Percentiles rank a stretch among this genome's conserved stretches.
phyloP scores from a whole-genome alignment of 2,797 vertebrate species.

The Aselliscus stoliczkanus region DNA sequence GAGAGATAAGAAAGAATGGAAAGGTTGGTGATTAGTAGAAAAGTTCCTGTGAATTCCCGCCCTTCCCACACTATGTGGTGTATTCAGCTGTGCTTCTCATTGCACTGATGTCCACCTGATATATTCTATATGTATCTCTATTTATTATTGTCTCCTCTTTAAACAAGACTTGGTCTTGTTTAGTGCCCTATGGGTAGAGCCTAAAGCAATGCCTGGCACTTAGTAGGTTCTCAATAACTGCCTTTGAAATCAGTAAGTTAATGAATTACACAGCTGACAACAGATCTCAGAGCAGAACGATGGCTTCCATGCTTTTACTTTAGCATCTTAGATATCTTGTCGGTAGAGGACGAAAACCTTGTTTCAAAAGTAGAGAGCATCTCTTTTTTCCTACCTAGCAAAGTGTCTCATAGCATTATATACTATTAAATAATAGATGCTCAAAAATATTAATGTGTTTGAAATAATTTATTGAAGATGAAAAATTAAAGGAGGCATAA shows the following conservation, averaged over 20 bases:
- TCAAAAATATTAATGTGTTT: not conserved
- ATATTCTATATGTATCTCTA: not conserved
- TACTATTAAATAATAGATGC: not conserved
- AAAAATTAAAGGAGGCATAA: not conserved
- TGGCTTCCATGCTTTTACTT: not conserved
- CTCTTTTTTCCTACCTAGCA: not conserved
- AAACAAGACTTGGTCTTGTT: not conserved
- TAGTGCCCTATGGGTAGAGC: not conserved
- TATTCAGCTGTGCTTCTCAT: not conserved
- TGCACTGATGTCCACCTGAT: not conserved
- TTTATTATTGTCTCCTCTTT: not conserved
- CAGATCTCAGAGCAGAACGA: not conserved
- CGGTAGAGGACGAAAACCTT: not conserved
- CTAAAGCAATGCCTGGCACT: not conserved
- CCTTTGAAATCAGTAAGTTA: not conserved
- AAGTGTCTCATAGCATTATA: not conserved
- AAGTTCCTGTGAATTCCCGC: not conserved
- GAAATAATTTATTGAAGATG: not conserved
- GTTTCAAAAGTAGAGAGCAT: not conserved
- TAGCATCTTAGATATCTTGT: not conserved
- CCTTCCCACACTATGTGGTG: too few species aligned
- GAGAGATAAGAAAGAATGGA: not conserved
- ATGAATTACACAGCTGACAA: not conserved
- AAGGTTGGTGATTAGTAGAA: not conserved
- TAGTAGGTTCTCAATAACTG: not conserved